Conservation (phyloP, 2,113 vertebrate genomes). For the Equus przewalskii region DNA sequence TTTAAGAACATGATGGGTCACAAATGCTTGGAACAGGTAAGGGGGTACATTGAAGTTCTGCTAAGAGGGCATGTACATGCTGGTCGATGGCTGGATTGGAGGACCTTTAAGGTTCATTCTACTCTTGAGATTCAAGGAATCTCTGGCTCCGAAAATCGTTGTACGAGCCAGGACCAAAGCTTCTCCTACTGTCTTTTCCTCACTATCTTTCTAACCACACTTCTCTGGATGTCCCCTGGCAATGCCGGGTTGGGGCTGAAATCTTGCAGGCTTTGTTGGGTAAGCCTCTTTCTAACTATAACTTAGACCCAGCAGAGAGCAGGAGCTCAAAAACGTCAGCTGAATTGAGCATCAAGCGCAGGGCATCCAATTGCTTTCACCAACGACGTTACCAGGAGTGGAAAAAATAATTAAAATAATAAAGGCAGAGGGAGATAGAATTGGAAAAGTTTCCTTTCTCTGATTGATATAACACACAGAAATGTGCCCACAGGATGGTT, state of each 20-base stretch:
- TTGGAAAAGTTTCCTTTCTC: not conserved
- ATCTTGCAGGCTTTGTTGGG: not conserved
- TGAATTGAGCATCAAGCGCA: not conserved
- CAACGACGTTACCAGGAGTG: not conserved
- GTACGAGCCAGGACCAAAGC: not conserved
- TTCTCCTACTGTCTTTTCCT: conserved; percentile 9
- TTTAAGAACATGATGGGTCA: not conserved
- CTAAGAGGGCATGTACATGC: not conserved
- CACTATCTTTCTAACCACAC: not conserved
- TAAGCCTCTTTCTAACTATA: not conserved
- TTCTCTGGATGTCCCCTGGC: not conserved
- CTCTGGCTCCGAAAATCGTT: not conserved
- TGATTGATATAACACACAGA: not conserved
- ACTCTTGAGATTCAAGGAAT: not conserved
- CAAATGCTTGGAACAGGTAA: not conserved
- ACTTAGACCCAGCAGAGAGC: not conserved
- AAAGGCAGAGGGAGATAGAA: not conserved
- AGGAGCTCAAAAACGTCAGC: not conserved
- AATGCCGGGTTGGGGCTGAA: not conserved
- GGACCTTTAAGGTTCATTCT: not conserved
- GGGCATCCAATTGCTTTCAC: not conserved
- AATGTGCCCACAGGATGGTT: not conserved
- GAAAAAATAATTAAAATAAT: not conserved
- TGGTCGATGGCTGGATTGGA: not conserved
- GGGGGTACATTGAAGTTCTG: not conserved